Base-by-base conservation (phyloP, 2,797 vertebrate genomes). In the Gallinago nigripennis region DNA sequence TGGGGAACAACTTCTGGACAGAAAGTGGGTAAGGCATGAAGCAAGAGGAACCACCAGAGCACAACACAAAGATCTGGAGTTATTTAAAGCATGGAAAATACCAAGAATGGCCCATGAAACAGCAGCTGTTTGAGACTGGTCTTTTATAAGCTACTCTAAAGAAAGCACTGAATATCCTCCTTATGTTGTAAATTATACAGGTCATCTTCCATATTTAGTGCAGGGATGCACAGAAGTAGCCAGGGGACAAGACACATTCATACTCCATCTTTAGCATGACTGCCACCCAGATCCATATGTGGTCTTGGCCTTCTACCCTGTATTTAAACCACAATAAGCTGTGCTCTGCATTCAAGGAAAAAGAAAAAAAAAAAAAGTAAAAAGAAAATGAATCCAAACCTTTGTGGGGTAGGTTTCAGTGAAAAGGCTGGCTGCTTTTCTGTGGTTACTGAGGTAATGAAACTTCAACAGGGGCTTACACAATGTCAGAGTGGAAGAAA, bases 401-500 rank as follows among this genome's bases (percentile, higher is more conserved):
- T 96, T 91, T 96, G 94, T 95, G 87, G 86, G 76, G 41, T 90
- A 90, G 46, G 80, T 28, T 83, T 90, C 93, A 86, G 73, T 48
- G 60, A 69, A 73, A 82, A 96, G 73, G 50, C 84, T 84, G 89
- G 79, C 95, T 75, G 82, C 90, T 82, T 83, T 85, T 92, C 89
- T 54, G 88, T 63, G 95, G 96, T 89, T 76, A 93, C 82, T 94
- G 97, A 97, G 91, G 96, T 93, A 95, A 97, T 95, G 93, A 94
- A 77, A 91, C 72, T 80, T 91, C 94, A 91, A 95, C 83, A 85
- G 68, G 56, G 53, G 41, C 86, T 89, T 85, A 94, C 96, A 95
- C 91, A 91, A 72, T 96, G 93, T 92, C 96, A 86, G 87, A 90
- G 53, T 41, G 95, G 93, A 97, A 98, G 95, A 96, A 97, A 97